phyloP scores from a whole-genome alignment of 92 coral and sea anemone genomes.

The Siderastrea radians region DNA sequence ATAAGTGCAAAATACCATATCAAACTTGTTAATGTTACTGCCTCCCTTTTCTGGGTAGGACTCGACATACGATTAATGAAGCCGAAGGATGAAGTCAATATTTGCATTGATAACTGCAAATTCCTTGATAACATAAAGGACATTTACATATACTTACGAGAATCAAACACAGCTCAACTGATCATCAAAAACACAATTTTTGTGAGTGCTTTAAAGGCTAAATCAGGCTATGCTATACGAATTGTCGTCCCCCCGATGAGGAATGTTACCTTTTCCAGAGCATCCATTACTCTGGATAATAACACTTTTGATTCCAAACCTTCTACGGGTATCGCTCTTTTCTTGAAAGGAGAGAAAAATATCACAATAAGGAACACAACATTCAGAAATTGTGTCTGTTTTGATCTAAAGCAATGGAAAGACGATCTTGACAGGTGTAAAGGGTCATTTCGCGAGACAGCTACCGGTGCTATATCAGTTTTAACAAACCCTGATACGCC shows the following conservation, averaged over 20 bases:
- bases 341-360: constrained; percentile 11
- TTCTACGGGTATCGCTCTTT: constrained; percentile 10
- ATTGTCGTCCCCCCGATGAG: not conserved
- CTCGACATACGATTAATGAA: not conserved
- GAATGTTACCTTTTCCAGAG: not conserved
- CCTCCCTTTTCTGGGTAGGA: not conserved
- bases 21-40: not conserved
- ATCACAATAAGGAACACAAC: constrained; percentile 1
- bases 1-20: constrained; percentile 1
- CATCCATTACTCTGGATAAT: constrained; percentile 3
- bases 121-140: not conserved
- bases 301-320: constrained; percentile 9
- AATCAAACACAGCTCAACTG: constrained; percentile 1
- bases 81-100: not conserved
- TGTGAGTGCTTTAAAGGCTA: not conserved
- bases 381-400: constrained; percentile 10
- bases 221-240: not conserved
- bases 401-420: not conserved
- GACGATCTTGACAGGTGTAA: too few relatives aligned
- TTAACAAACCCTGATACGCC: not conserved
- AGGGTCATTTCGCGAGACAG: not conserved
- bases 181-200: not conserved
- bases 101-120: constrained; percentile 1
- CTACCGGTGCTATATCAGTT: constrained; percentile 16
- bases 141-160: not conserved